These are phyloP conservation scores for Himalopsyche japonica DNA, from an alignment of 2,888 invertebrate species.

Conservation along the genomic window DNA sequence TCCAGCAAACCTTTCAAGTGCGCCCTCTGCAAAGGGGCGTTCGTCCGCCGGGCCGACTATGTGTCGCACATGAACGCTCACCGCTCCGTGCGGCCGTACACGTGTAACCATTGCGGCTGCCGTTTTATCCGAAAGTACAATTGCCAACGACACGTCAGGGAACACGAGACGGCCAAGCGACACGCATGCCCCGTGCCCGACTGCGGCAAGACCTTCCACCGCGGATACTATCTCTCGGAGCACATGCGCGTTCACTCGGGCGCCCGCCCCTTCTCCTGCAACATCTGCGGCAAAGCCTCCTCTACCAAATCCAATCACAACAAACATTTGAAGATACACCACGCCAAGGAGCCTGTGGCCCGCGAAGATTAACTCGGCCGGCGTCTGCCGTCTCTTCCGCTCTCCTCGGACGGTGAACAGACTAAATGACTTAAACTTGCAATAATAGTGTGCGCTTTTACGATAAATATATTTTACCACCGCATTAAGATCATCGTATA, in stretches of 20 bases:
- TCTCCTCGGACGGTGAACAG: background rate
- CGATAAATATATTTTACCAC: background rate
- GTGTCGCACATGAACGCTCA: slow-evolving; percentile 85
- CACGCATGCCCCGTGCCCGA: slow-evolving; percentile 72
- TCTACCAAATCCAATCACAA: slow-evolving; percentile 90
- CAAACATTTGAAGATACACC: slow-evolving; percentile 87
- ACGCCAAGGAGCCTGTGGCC: slow-evolving; percentile 83
- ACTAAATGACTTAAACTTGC: no score
- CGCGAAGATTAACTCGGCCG: slow-evolving; percentile 67
- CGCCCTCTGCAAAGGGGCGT: slow-evolving; percentile 80
- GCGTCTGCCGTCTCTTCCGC: background rate
- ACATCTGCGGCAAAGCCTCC: slow-evolving; percentile 86
- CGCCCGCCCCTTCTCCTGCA: slow-evolving; percentile 78
- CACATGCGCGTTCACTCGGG: slow-evolving; percentile 87
- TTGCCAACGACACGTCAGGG: slow-evolving; percentile 81
- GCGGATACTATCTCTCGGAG: slow-evolving; percentile 85
- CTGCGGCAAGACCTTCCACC: slow-evolving; percentile 83
- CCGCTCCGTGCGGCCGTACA: slow-evolving; percentile 80
- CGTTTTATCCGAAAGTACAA: slow-evolving; percentile 88
- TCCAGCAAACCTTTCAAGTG: slow-evolving; percentile 86
- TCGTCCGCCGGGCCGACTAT: slow-evolving; percentile 79
- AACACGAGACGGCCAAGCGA: slow-evolving; percentile 80
- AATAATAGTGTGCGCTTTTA: background rate
- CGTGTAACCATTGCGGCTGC: slow-evolving; percentile 88
- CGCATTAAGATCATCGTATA: background rate